These are phyloP conservation scores for Sinella curviseta DNA, from an alignment of 1,140 invertebrate genomes.

Conservation along the genomic window DNA sequence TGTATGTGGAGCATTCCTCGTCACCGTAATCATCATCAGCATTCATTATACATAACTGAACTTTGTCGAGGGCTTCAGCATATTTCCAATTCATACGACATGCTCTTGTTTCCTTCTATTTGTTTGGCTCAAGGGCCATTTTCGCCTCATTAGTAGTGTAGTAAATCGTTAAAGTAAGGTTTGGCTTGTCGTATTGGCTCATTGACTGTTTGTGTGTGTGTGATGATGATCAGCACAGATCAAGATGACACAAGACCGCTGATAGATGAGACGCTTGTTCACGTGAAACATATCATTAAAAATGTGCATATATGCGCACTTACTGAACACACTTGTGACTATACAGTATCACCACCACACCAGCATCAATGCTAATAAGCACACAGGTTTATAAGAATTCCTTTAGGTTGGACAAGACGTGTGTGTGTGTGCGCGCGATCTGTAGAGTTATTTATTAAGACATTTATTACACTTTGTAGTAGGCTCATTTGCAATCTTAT, in stretches of 20 bases:
- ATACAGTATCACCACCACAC: no score
- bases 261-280: background rate
- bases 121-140: constrained; percentile 13
- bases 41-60: background rate
- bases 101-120: background rate
- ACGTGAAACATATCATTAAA: no score
- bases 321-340: background rate
- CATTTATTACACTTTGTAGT: constrained; percentile 19
- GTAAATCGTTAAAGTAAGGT: background rate
- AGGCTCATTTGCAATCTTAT: constrained; percentile 17
- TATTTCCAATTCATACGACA: background rate
- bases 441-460: constrained; percentile 20
- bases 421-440: background rate
- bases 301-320: no score
- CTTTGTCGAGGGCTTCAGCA: background rate
- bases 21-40: background rate
- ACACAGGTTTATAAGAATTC: background rate
- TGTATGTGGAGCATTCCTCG: background rate
- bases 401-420: background rate
- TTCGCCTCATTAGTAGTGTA: constrained; percentile 11
- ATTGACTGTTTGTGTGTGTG: no score
- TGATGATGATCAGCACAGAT: background rate
- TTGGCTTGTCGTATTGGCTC: background rate
- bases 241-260: background rate
- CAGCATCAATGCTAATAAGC: no score